phyloP scores from a whole-genome alignment of 2,797 vertebrate genomes.

The Clamator glandarius region DNA sequence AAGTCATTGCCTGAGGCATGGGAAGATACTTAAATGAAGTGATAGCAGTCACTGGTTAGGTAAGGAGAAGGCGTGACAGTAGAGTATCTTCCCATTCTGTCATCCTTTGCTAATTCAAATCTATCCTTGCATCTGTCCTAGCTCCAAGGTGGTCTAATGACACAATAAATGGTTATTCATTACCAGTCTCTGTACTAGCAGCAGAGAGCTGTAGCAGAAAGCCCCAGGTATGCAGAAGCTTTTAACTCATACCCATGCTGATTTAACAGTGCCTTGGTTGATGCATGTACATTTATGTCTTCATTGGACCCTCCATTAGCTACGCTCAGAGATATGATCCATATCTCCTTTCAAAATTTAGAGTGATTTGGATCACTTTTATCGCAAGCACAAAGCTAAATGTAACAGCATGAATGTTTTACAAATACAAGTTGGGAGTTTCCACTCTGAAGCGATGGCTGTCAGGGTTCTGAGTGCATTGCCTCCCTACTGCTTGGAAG shows the following conservation, averaged over 20 bases:
- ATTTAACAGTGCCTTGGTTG: neutral
- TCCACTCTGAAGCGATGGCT: fast-evolving
- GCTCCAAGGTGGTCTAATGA: slow-evolving; percentile 31
- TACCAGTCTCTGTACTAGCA: neutral
- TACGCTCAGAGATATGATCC: neutral
- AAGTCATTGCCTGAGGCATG: neutral
- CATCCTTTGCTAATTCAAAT: slow-evolving; percentile 17
- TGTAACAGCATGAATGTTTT: neutral
- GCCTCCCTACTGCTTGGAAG: neutral
- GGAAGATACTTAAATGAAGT: slow-evolving; percentile 21
- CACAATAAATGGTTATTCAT: neutral
- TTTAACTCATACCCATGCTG: neutral
- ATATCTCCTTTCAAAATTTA: neutral
- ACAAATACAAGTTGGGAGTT: neutral
- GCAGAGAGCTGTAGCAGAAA: neutral
- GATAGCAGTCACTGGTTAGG: slow-evolving; percentile 4
- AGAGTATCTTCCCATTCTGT: slow-evolving; percentile 15
- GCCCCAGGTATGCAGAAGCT: neutral
- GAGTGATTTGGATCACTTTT: neutral
- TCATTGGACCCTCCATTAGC: neutral
- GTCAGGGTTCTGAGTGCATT: neutral
- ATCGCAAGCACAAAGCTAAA: neutral
- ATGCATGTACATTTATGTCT: neutral
- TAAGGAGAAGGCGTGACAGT: neutral
- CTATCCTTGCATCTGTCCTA: neutral